phyloP scores from a whole-genome alignment of 2,113 vertebrate genomes.

The Hypomesus transpacificus region DNA sequence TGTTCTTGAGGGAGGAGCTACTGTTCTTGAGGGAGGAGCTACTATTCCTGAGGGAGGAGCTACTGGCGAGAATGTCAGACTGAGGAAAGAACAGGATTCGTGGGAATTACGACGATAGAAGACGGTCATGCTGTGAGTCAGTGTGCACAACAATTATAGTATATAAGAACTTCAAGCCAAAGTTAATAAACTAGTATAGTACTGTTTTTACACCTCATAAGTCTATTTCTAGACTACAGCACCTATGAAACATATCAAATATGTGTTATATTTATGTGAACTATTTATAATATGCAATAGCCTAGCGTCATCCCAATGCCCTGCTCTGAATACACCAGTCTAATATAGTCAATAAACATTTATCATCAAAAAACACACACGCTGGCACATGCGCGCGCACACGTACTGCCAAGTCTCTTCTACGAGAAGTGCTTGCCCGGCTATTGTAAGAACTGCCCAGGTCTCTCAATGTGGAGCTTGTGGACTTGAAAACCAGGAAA shows the following conservation, averaged over 20 bases:
- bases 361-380: constrained; percentile 1
- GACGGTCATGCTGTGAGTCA: neutral
- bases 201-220: no score
- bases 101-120: constrained; percentile 2
- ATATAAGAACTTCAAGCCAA: no score
- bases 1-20: constrained; percentile 59
- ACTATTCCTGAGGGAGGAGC: constrained; percentile 63
- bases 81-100: constrained; percentile 57
- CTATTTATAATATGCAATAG: no score
- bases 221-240: no score
- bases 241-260: no score
- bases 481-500: constrained; percentile 73
- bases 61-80: constrained; percentile 65
- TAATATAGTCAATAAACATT: neutral
- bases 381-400: constrained; percentile 15
- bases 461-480: constrained; percentile 69
- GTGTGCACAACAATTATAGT: neutral
- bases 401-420: constrained; percentile 79
- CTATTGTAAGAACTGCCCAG: constrained; percentile 67
- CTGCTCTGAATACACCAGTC: no score
- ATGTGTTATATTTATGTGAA: no score
- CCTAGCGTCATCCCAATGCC: no score
- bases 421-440: constrained; percentile 71
- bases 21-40: constrained; percentile 54
- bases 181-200: no score